Base-by-base conservation (phyloP, 2,888 invertebrate genomes). In the Acanthosepion pharaonis region DNA sequence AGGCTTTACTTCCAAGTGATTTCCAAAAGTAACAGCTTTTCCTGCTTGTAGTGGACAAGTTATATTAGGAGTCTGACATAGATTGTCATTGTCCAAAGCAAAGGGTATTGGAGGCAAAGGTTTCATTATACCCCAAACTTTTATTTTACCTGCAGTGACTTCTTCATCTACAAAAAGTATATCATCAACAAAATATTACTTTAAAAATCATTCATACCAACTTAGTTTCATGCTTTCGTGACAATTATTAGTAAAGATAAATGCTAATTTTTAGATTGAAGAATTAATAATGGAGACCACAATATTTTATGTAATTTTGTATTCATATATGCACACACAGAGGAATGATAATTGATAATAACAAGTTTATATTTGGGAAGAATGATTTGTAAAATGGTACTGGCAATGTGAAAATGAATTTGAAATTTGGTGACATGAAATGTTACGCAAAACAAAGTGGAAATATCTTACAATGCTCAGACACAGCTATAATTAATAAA, bases 1-100 rank as follows among this genome's bases (percentile, higher is more conserved):
- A 28, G 28, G 0, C 48, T 93, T 93, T 18, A 93, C 93, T 93
- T 93, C 93, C 93, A 93, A 53, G 53, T 93, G 51, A 93, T 93
- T 93, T 93, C 28, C 53, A n/a, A 93, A 93, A 0, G 25, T n/a
- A 53, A 28, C 51, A 28, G 93, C n/a, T 48, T 28, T 51, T 28
- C 53, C 53, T 15, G 93, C 53, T 53, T 93, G 5, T 6, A 93
- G 33, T n/a, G 93, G 93, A 93, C 93, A 93, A n/a, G 49, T 28
- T n/a, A 93, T 11, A 25, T 25, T 9, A 48, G 51, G 6, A 23
- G 23, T 9, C 18, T 93, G 33, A 53, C 93, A 93, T 28, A 49
- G 18, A 5, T 93, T 53, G n/a, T 49, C 51, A n/a, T 53, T 93
- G 28, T 53, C 93, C 53, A 53, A 53, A 5, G 49, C 18, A 93